Conservation (phyloP, 2,888 invertebrate genomes). For the Xestoiulus laeticollis region DNA sequence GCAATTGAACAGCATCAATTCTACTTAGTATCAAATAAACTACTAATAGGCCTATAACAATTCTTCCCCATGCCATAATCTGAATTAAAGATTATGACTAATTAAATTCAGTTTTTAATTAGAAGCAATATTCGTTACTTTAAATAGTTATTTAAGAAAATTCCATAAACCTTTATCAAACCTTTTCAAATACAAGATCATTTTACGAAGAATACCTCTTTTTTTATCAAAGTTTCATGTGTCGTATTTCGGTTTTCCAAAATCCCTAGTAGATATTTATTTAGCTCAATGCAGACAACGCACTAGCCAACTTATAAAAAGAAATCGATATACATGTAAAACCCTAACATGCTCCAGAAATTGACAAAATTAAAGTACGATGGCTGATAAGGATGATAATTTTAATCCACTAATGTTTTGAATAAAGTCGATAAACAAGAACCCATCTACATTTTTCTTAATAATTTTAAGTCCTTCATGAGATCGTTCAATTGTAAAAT, state of each 20-base stretch:
- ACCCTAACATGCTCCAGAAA: neutral
- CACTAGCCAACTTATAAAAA: constrained; percentile 5
- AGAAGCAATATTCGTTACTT: too few relatives aligned
- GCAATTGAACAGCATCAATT: neutral
- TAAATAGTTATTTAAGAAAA: too few relatives aligned
- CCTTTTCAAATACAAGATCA: neutral
- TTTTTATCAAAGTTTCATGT: neutral
- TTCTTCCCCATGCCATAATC: too few relatives aligned
- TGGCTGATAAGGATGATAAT: neutral
- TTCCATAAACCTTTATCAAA: too few relatives aligned
- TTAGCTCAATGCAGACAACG: neutral
- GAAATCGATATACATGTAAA: constrained; percentile 3
- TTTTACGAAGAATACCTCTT: neutral
- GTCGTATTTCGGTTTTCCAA: neutral
- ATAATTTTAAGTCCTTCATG: neutral
- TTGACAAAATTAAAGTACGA: neutral
- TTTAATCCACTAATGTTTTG: neutral
- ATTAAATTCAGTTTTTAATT: too few relatives aligned
- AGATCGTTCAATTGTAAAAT: neutral
- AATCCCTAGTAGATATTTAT: neutral
- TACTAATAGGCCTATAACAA: neutral
- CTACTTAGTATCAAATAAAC: neutral
- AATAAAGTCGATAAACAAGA: neutral
- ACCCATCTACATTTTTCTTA: neutral
- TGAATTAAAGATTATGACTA: too few relatives aligned